Evolutionary conservation across 2,888 invertebrate genomes (phyloP), one percentile per base, ranked within the genome.

Genomic region (Eurytoma californica): DNA sequence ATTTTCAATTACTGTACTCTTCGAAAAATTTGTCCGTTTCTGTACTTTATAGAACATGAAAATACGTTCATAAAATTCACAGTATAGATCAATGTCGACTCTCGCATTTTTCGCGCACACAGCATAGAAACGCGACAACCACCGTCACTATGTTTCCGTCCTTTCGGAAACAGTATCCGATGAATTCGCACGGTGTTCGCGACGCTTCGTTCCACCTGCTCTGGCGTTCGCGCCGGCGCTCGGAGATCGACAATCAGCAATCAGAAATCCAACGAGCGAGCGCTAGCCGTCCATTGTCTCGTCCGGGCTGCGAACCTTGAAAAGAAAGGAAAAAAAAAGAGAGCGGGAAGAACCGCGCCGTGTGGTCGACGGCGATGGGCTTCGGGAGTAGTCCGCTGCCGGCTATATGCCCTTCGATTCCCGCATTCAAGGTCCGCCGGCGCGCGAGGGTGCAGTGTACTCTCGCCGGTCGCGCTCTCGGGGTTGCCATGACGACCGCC

Each of bases 401-500:
- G 16, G 76, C 70, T 80, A 82, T 80, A 84, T 87, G 89, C 87
- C 89, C 89, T 89, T 90, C 88, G 88, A 86, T 86, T 88, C 86
- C 86, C 69, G 72, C 85, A 88, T 90, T 90, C 90, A 89, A 90
- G 90, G 89, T 89, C 89, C 83, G 86, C 72, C 24, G 3, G 30
- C 82, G 85, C 51, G 57, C 86, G 87, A 84, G 89, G 89, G 88
- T 90, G 90, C 90, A 89, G 83, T 83, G 87, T 55, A 80, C 73
- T 65, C 65, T n/a, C 55, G 53, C 60, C 39, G 39, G 39, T 9
- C 85, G 86, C 86, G 85, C 80, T 82, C 84, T 87, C 84, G 88
- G 88, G 85, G 90, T 90, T 87, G 80, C 90, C 89, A 90, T 90
- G 89, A 86, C 90, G 88, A 90, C 90, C 90, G 90, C 90, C 90